Evolutionary conservation across 2,888 invertebrate genomes (phyloP).

Genomic region (Pachycephus smyrnensis): DNA sequence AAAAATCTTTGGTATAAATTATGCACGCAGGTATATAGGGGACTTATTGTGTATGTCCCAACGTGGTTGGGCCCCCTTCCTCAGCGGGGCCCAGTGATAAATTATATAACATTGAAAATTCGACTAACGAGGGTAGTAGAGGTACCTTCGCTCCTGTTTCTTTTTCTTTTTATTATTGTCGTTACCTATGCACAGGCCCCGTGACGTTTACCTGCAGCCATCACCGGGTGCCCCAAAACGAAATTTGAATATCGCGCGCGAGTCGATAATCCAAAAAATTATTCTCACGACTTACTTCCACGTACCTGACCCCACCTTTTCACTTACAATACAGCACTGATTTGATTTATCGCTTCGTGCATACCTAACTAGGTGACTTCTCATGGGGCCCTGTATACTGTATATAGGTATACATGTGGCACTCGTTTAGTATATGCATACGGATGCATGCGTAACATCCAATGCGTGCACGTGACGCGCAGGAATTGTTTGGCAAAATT

Average conservation of each 20-base stretch:
- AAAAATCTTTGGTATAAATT: constrained; percentile 52
- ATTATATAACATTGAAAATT: constrained; percentile 62
- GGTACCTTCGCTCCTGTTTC: neutral
- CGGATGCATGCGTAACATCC: too few species aligned
- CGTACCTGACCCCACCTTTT: neutral
- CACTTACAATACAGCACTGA: constrained; percentile 58
- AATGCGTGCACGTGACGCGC: too few species aligned
- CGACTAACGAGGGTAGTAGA: constrained; percentile 56
- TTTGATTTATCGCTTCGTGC: constrained; percentile 59
- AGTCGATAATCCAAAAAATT: constrained; percentile 33
- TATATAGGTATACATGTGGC: neutral
- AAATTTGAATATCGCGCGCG: constrained; percentile 63
- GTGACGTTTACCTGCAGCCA: neutral
- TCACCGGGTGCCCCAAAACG: constrained; percentile 16
- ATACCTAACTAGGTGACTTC: constrained; percentile 24
- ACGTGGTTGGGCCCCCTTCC: constrained; percentile 34
- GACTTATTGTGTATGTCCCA: constrained; percentile 43
- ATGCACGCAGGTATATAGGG: constrained; percentile 55
- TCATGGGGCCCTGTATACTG: neutral
- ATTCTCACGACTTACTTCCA: constrained; percentile 50
- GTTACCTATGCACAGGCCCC: neutral
- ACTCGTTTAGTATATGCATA: too few species aligned
- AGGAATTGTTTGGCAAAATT: too few species aligned
- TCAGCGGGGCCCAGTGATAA: constrained; percentile 62
- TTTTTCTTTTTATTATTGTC: neutral